phyloP scores from a whole-genome alignment of 2,888 invertebrate species.

The Drosophila putrida region DNA sequence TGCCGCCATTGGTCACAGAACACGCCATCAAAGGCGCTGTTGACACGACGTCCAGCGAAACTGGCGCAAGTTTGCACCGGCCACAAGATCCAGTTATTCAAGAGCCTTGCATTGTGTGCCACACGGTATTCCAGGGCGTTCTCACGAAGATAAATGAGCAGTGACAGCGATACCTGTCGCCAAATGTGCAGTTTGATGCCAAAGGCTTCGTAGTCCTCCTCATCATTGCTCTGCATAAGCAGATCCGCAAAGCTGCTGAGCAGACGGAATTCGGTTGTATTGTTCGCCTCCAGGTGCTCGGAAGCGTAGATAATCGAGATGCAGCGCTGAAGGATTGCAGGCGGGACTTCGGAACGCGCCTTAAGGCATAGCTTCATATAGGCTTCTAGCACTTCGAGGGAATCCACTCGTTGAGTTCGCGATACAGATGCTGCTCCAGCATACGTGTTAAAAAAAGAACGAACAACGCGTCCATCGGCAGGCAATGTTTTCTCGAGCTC shows the following conservation, averaged over 20 bases:
- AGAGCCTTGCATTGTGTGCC: slow-evolving; percentile 59
- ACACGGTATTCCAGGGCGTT: slow-evolving; percentile 72
- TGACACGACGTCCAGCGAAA: slow-evolving; percentile 66
- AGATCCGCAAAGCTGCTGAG: slow-evolving; percentile 62
- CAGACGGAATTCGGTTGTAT: slow-evolving; percentile 61
- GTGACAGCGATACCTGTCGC: slow-evolving; percentile 71
- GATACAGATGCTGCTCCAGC: slow-evolving; percentile 12
- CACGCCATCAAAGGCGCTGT: slow-evolving; percentile 60
- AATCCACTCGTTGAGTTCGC: slow-evolving; percentile 9
- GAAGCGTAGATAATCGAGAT: slow-evolving; percentile 63
- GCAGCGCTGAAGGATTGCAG: slow-evolving; percentile 71
- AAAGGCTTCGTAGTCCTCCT: slow-evolving; percentile 75
- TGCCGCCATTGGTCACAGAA: slow-evolving; percentile 80
- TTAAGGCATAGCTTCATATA: slow-evolving; percentile 67
- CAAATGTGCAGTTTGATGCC: slow-evolving; percentile 77
- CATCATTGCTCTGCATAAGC: slow-evolving; percentile 68
- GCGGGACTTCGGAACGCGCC: slow-evolving; percentile 63
- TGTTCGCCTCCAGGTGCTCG: slow-evolving; percentile 49
- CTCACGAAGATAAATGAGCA: slow-evolving; percentile 67
- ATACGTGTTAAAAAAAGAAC: slow-evolving; percentile 66
- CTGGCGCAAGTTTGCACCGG: slow-evolving; percentile 74
- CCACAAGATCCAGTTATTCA: slow-evolving; percentile 83
- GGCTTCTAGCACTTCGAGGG: slow-evolving; percentile 57
- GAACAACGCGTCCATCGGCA: slow-evolving; percentile 56
- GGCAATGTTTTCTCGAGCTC: slow-evolving; percentile 62